These are phyloP conservation scores for Procambarus virginalis DNA, from an alignment of 1,140 invertebrate species.

Conservation along the genomic window DNA sequence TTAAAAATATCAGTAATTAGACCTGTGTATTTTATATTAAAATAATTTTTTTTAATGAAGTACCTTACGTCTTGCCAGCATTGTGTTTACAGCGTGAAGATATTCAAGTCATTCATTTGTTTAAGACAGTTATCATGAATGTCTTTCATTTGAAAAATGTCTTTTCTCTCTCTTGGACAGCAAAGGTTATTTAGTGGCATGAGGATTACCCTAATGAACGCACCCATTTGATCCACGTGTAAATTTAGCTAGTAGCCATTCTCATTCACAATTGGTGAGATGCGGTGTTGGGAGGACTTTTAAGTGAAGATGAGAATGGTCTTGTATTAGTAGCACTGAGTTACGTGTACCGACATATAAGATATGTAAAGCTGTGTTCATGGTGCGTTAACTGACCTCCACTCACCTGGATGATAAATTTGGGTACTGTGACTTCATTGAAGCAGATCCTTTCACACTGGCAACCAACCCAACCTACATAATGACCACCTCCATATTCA, in stretches of 20 bases:
- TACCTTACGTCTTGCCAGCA: slow-evolving; percentile 27
- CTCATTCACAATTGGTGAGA: neutral
- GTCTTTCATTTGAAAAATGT: slow-evolving; percentile 6
- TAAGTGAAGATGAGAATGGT: slow-evolving; percentile 18
- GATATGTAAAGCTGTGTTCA: slow-evolving; percentile 20
- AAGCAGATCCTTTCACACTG: neutral
- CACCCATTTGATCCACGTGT: slow-evolving; percentile 19
- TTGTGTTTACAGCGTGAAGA: slow-evolving; percentile 42
- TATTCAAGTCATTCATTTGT: slow-evolving; percentile 33
- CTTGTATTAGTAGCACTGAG: neutral
- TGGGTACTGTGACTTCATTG: neutral
- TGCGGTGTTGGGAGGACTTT: slow-evolving; percentile 3
- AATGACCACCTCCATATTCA: slow-evolving; percentile 28
- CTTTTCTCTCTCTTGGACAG: slow-evolving; percentile 1
- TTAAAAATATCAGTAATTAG: slow-evolving; percentile 10
- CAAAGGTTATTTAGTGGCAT: slow-evolving; percentile 31
- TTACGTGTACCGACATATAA: slow-evolving; percentile 29
- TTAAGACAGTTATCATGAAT: slow-evolving; percentile 21
- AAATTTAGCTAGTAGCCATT: neutral
- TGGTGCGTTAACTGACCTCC: slow-evolving; percentile 11
- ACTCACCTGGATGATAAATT: slow-evolving; percentile 14
- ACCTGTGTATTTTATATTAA: slow-evolving; percentile 2
- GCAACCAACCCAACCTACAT: neutral
- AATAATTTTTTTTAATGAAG: slow-evolving; percentile 17
- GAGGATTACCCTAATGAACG: slow-evolving; percentile 4